These are phyloP conservation scores for Fragum sueziense DNA, from an alignment of 2,888 invertebrate species.

Conservation along the genomic window DNA sequence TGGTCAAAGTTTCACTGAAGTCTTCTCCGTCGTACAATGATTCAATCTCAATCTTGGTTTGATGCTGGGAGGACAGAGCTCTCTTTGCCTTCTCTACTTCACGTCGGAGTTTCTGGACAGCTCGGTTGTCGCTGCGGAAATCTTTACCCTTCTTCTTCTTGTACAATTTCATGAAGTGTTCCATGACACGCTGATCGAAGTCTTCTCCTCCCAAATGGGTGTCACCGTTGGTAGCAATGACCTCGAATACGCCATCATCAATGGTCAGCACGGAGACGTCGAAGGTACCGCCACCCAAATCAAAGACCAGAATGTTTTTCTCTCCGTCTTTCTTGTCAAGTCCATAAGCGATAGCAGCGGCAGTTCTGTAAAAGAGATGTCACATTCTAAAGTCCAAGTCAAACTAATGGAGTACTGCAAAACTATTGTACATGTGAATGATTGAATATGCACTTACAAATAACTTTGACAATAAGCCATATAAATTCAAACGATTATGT, in stretches of 20 bases:
- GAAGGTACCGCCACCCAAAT: conserved; percentile 99
- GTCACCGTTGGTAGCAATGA: conserved; percentile 93
- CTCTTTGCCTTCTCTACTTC: conserved; percentile 99
- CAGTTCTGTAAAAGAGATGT: conserved; percentile 86
- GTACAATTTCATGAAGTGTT: conserved; percentile 98
- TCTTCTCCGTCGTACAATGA: conserved; percentile 99
- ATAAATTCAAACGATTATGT: too few species aligned
- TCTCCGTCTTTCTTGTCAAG: conserved; percentile 98
- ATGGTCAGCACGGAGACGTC: conserved; percentile 99
- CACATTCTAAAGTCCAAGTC: too few species aligned
- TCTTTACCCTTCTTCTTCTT: conserved; percentile 99
- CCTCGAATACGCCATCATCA: conserved; percentile 98
- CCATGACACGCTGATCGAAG: conserved; percentile 99
- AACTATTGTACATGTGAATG: too few species aligned
- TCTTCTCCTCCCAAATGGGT: conserved; percentile 99
- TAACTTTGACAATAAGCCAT: too few species aligned
- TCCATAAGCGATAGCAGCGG: conserved; percentile 98
- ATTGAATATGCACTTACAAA: too few species aligned
- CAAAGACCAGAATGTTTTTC: conserved; percentile 99
- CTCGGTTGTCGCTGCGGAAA: conserved; percentile 94
- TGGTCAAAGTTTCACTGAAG: conserved; percentile 98
- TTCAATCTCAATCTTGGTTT: conserved; percentile 99
- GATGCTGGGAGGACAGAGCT: conserved; percentile 96
- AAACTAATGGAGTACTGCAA: too few species aligned
- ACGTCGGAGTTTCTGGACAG: conserved; percentile 96